These are phyloP conservation scores for Pristionchus japonicus DNA, from an alignment of 2,888 invertebrate genomes.

Conservation along the genomic window DNA sequence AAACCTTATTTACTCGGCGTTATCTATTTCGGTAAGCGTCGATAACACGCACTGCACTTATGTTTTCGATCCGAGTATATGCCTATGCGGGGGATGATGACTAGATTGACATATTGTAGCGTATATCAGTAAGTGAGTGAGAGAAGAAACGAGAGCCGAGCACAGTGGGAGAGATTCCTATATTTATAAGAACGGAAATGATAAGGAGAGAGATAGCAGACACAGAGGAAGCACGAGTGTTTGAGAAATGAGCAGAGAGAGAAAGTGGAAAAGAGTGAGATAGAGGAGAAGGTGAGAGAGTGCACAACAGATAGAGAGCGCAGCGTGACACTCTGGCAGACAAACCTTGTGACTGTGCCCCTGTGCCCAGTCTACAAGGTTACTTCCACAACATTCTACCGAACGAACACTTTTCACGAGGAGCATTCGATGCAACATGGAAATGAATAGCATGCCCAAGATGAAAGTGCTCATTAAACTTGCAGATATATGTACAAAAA, in stretches of 20 bases:
- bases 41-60: not conserved
- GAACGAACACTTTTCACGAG: not conserved
- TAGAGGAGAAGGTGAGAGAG: conserved; percentile 23
- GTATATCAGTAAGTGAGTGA: not conserved
- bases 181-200: conserved; percentile 35
- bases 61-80: not conserved
- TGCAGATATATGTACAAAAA: too few relatives aligned
- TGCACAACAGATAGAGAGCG: not conserved
- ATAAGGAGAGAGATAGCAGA: conserved; percentile 26
- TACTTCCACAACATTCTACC: not conserved
- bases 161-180: not conserved
- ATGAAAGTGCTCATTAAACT: too few relatives aligned
- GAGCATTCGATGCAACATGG: not conserved
- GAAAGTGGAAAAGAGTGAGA: not conserved
- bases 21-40: conserved; percentile 17
- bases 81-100: not conserved
- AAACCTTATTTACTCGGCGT: not conserved
- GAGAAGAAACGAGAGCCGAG: not conserved
- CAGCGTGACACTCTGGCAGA: conserved; percentile 19
- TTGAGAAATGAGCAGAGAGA: conserved; percentile 17
- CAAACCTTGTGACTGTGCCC: conserved; percentile 36
- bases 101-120: not conserved
- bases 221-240: not conserved
- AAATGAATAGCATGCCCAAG: too few relatives aligned
- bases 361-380: conserved; percentile 35